Percentiles rank a stretch among this genome's conserved stretches.
phyloP scores from a whole-genome alignment of 2,797 vertebrate genomes.

The Gila robusta region DNA sequence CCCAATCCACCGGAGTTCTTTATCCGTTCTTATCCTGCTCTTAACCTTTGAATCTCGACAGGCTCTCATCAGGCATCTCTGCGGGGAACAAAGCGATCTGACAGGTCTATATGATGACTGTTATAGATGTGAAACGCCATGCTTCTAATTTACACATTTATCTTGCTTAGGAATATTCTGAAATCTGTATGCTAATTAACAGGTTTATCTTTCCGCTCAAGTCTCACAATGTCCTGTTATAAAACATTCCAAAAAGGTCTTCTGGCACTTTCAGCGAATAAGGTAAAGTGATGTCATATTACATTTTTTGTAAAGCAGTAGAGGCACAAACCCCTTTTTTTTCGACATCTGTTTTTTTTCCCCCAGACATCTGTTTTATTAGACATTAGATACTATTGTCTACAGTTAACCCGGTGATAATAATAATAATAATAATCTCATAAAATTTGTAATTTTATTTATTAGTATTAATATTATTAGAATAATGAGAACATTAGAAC shows the following conservation, averaged over 20 bases:
- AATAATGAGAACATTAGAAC: background rate
- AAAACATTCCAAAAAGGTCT: constrained; percentile 1
- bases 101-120: constrained; percentile 7
- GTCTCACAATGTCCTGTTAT: constrained; percentile 6
- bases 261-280: background rate
- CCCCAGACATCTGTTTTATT: background rate
- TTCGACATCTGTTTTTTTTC: background rate
- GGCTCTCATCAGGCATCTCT: constrained; percentile 16
- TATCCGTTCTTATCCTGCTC: constrained; percentile 46
- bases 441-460: too few species aligned
- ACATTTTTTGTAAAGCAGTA: background rate
- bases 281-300: background rate
- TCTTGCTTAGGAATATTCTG: constrained; percentile 17
- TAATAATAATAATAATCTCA: background rate
- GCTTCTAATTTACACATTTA: constrained; percentile 53
- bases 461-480: too few species aligned
- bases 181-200: constrained; percentile 49
- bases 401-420: background rate
- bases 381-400: background rate
- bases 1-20: constrained; percentile 38
- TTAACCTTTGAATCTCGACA: constrained; percentile 46
- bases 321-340: background rate
- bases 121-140: background rate
- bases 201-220: constrained; percentile 25
- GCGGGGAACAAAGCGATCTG: constrained; percentile 20